These are phyloP conservation scores for Plemyria rubiginata DNA, from an alignment of 2,888 invertebrate genomes.

Conservation along the genomic window DNA sequence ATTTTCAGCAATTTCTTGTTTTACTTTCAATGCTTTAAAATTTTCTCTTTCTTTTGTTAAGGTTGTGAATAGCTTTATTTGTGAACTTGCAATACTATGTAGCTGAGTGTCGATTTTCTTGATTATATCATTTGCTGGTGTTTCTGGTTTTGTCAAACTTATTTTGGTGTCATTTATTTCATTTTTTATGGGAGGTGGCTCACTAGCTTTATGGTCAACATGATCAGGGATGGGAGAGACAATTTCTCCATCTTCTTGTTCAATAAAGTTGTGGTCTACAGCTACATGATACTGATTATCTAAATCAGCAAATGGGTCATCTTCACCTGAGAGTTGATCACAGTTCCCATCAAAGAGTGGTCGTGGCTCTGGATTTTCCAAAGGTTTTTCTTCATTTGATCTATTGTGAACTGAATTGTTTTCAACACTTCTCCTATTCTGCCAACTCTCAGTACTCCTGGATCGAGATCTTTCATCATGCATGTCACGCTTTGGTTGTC, in stretches of 20 bases:
- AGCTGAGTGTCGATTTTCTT: constrained; percentile 54
- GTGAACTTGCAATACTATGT: constrained; percentile 49
- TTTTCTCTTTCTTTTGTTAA: constrained; percentile 36
- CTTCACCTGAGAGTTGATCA: constrained; percentile 68
- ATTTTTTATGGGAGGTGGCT: constrained; percentile 39
- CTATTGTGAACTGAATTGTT: constrained; percentile 31
- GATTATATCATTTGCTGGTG: constrained; percentile 41
- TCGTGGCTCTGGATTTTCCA: constrained; percentile 43
- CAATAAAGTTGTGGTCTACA: constrained; percentile 75
- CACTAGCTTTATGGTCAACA: constrained; percentile 22
- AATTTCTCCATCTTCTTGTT: constrained; percentile 53
- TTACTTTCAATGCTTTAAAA: constrained; percentile 27
- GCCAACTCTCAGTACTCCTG: constrained; percentile 42
- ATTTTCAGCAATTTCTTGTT: constrained; percentile 34
- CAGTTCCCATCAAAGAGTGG: constrained; percentile 65
- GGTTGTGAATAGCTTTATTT: constrained; percentile 45
- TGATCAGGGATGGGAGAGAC: constrained; percentile 7
- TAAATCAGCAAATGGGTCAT: constrained; percentile 76
- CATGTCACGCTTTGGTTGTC: constrained; percentile 43
- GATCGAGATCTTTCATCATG: constrained; percentile 38
- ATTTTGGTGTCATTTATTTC: constrained; percentile 13
- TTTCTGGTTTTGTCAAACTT: constrained; percentile 17
- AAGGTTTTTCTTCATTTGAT: constrained; percentile 42
- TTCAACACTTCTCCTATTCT: constrained; percentile 49
- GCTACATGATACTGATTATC: constrained; percentile 80